Evolutionary conservation across 1,140 invertebrate species (phyloP), one percentile per base, ranked within the genome.

Genomic region (Drosophila subobscura): DNA sequence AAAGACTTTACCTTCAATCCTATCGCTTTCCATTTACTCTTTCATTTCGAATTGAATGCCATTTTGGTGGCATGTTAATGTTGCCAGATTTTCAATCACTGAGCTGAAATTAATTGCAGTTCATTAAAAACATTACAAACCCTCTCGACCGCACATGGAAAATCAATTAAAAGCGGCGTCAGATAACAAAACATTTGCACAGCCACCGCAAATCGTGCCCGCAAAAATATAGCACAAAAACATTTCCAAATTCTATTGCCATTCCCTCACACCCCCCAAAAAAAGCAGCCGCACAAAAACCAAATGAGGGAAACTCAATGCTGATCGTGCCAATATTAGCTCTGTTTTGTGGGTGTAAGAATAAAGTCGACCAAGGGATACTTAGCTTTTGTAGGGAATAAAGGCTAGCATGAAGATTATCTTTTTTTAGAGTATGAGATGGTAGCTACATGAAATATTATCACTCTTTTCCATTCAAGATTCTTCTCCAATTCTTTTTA

Each of bases 81-180:
- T 25, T 51, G 41, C 14, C 8, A 29, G 16, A 49, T 67, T 70
- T 79, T 22, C 44, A 50, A 66, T 71, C 64, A 16, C 57, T 71
- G 20, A 41, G 27, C 44, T 64, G 37, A 57, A 76, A 76, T 68
- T 77, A 72, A 84, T 76, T 86, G 65, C 57, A 81, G 65, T 81
- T 86, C 70, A 88, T 88, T 88, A 81, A 51, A 66, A 54, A 22
- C 29, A 65, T 41, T 64, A 49, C 64, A 25, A 72, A 52, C 25
- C 33, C 22, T 41, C n/a, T n/a, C 47, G 23, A 54, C 59, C 50
- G 45, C 60, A 86, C 77, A 86, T 88, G 65, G 60, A 81, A 88
- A 86, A 88, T 86, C 81, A 86, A 86, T 86, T 86, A 88, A 81
- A 81, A 67, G 46, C 58, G 41, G 52, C 52, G 50, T 44, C 59